These are phyloP conservation scores for Tamandua tetradactyla DNA, from an alignment of 2,797 vertebrate genomes.

Conservation along the genomic window DNA sequence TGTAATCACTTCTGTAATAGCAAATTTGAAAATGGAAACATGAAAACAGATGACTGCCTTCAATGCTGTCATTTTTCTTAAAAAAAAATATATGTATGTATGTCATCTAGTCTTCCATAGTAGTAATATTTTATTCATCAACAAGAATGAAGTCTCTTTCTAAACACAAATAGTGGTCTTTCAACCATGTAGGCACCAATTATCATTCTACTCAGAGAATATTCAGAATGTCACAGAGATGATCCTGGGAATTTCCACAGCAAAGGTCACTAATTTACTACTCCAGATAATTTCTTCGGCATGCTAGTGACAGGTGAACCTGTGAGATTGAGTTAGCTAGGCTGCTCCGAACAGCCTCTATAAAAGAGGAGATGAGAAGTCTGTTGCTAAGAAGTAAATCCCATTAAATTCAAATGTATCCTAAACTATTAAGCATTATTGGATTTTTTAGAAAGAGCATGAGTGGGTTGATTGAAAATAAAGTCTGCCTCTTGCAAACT, in stretches of 20 bases:
- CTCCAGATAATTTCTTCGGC: slow-evolving; percentile 47
- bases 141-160: slow-evolving; percentile 19
- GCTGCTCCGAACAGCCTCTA: background rate
- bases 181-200: background rate
- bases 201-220: slow-evolving; percentile 49
- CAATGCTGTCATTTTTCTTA: background rate
- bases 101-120: background rate
- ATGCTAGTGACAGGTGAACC: background rate
- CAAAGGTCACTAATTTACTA: background rate
- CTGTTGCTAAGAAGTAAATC: slow-evolving; percentile 62
- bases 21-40: slow-evolving; percentile 11
- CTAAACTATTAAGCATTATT: slow-evolving; percentile 57
- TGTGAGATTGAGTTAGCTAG: slow-evolving; percentile 43
- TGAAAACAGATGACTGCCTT: background rate
- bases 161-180: slow-evolving; percentile 6
- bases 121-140: slow-evolving; percentile 16
- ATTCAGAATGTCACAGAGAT: background rate
- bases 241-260: slow-evolving; percentile 12
- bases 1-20: background rate
- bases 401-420: slow-evolving; percentile 50
- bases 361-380: slow-evolving; percentile 12
- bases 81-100: background rate
- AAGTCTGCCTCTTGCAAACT: slow-evolving; percentile 39
- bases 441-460: slow-evolving; percentile 45
- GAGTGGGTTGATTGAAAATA: slow-evolving; percentile 47